phyloP scores from a whole-genome alignment of 2,888 invertebrate species.

The Polietes domitor region DNA sequence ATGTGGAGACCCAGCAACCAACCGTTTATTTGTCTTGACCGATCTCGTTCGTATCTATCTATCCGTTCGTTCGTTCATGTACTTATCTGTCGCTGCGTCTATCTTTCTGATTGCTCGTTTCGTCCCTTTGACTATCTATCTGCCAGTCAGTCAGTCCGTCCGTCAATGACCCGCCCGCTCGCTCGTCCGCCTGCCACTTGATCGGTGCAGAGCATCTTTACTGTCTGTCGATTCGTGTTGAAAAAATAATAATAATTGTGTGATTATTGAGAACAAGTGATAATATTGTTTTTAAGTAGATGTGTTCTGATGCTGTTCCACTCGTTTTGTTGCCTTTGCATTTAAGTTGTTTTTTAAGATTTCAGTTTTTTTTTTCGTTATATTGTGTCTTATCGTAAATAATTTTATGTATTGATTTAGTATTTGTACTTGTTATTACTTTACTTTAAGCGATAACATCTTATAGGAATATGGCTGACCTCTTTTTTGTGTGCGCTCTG shows the following conservation, averaged over 20 bases:
- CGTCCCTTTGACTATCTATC: slow-evolving; percentile 40
- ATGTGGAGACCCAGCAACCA: not conserved
- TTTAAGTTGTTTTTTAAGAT: slow-evolving; percentile 74
- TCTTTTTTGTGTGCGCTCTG: slow-evolving; percentile 74
- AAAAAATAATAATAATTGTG: slow-evolving; percentile 56
- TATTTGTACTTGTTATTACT: slow-evolving; percentile 75
- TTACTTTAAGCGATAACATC: slow-evolving; percentile 75
- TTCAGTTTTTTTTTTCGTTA: slow-evolving; percentile 70
- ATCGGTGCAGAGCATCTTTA: not conserved
- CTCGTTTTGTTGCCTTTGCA: slow-evolving; percentile 54
- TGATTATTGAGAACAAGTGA: slow-evolving; percentile 79
- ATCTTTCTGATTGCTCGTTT: not conserved
- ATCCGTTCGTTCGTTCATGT: slow-evolving; percentile 47
- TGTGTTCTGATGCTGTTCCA: slow-evolving; percentile 73
- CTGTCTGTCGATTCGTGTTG: slow-evolving; percentile 47
- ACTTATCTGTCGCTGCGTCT: slow-evolving; percentile 19
- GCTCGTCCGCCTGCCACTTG: not conserved
- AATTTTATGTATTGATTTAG: slow-evolving; percentile 79
- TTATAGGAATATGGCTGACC: slow-evolving; percentile 76
- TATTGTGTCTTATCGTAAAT: slow-evolving; percentile 75
- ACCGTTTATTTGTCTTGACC: not conserved
- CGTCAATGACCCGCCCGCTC: no score
- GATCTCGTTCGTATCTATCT: slow-evolving; percentile 32
- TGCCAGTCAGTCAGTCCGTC: not conserved
- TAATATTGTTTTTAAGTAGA: slow-evolving; percentile 80